Evolutionary conservation across 2,113 vertebrate species (phyloP), one percentile per base, ranked within the genome.

Genomic region (Platycercus adscitus): DNA sequence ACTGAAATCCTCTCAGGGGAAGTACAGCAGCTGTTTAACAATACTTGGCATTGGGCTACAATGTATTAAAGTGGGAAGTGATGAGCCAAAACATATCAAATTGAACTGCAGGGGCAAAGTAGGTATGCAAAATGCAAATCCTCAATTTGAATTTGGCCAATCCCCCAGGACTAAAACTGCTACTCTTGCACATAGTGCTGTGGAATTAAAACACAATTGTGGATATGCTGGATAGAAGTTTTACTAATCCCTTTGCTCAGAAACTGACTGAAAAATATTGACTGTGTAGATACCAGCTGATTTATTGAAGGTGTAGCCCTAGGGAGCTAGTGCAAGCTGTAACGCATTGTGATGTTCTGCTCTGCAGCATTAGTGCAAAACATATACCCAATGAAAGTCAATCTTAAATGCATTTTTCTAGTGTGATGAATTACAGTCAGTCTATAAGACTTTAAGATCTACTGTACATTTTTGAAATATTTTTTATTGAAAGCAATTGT

Each of bases 81-180:
- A 97, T 95, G 93, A 96, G 94, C 96, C 95, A 97, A 95, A 97
- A 97, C 93, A 86, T 81, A 93, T 93, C 93, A 95, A 95, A 92
- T 81, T 94, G 88, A 95, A 93, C 79, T 91, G 43, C 68, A 90
- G 81, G 55, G 76, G 68, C 82, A 94, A 96, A 93, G 82, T 35
- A 97, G 91, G 90, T 93, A 93, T 88, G 93, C 76, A 88, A 95
- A 97, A 91, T 56, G 50, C 82, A 96, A 96, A 96, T 96, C 85
- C 93, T 95, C 86, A 83, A 17, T 88, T 43, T 0, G 86, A 96
- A 91, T 86, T 93, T 95, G 76, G 69, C 50, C 93, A 83, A 81
- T 91, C 60, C 8, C 4, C 46, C 52, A 88, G 88, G 82, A 89
- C 85, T 86, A 92, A 94, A 97, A 88, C 46, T 81, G 60, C 94